These are phyloP conservation scores for Sebastes cheni DNA, from an alignment of 2,797 vertebrate species.

Conservation along the genomic window DNA sequence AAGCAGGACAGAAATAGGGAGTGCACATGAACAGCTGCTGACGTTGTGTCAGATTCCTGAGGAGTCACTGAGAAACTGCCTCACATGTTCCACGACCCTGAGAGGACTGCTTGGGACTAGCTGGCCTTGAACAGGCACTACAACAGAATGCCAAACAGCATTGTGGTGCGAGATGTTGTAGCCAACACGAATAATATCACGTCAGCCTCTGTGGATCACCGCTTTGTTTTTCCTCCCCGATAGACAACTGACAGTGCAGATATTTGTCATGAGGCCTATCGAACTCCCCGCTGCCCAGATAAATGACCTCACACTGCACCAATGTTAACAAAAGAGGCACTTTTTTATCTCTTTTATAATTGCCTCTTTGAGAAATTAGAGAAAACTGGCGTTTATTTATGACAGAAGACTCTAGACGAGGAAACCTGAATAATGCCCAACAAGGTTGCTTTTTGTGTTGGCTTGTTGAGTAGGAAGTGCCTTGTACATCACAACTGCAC, in stretches of 20 bases:
- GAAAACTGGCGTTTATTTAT: neutral
- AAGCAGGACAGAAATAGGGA: conserved; percentile 64
- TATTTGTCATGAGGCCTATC: conserved; percentile 17
- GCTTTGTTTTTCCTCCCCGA: neutral
- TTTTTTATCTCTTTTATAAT: neutral
- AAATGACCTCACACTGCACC: conserved; percentile 8
- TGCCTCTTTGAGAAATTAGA: neutral
- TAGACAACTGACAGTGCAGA: conserved; percentile 22
- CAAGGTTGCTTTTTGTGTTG: neutral
- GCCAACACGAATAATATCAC: conserved; percentile 37
- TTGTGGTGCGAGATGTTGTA: conserved; percentile 45
- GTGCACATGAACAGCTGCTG: conserved; percentile 64
- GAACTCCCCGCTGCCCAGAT: conserved; percentile 11
- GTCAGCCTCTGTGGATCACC: neutral
- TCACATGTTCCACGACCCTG: conserved; percentile 59
- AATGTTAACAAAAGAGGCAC: neutral
- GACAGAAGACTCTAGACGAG: neutral
- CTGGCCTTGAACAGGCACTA: conserved; percentile 44
- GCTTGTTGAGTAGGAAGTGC: neutral
- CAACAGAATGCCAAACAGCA: conserved; percentile 45
- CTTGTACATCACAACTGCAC: neutral
- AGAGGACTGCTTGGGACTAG: conserved; percentile 11
- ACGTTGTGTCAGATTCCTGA: conserved; percentile 72
- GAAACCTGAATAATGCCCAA: neutral
- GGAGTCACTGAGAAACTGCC: conserved; percentile 67